Evolutionary conservation across 2,888 invertebrate species (phyloP), one percentile per base, ranked within the genome.

Genomic region (Spialia ferax): DNA sequence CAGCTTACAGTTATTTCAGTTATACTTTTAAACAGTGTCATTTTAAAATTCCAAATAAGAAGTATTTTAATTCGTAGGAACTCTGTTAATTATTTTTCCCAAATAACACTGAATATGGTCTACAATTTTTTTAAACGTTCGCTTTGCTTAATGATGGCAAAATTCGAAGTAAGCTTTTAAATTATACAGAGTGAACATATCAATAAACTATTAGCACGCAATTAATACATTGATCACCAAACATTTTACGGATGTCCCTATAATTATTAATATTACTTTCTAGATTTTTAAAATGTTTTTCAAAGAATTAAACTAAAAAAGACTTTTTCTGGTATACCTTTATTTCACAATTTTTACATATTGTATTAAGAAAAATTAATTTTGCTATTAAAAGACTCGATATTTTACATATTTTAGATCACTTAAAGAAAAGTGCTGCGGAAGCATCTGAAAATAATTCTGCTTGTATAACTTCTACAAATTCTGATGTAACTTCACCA

Each of bases 121-220:
- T 26, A 45, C 15, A 22, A 50, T 50, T 50, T 50, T 20, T 38
- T n/a, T n/a, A n/a, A n/a, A n/a, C n/a, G n/a, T n/a, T n/a, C n/a
- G n/a, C n/a, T n/a, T n/a, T n/a, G n/a, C n/a, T n/a, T n/a, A n/a
- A n/a, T n/a, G n/a, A n/a, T n/a, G 11, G 11, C 32, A 35, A 35
- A 11, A 8, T 35, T 35, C 8, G 32, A 35, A 35, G 11, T 35
- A 35, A 3, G 11, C 32, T 35, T 57, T 68, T 68, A 56, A 11
- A 54, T 70, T 66, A 67, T 56, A 70, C 74, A 69, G 60, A 75
- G 70, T 67, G 68, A 71, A 81, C 83, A 84, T 82, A 84, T 82
- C 81, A 81, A 77, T 38, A 11, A 76, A 74, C 75, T 71, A 68
- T 59, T 74, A 79, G 81, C 82, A 83, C 79, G 78, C 75, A 75